Evolutionary conservation across 1,140 invertebrate genomes (phyloP), one percentile per base, ranked within the genome.

Genomic region (Bombus picipes): DNA sequence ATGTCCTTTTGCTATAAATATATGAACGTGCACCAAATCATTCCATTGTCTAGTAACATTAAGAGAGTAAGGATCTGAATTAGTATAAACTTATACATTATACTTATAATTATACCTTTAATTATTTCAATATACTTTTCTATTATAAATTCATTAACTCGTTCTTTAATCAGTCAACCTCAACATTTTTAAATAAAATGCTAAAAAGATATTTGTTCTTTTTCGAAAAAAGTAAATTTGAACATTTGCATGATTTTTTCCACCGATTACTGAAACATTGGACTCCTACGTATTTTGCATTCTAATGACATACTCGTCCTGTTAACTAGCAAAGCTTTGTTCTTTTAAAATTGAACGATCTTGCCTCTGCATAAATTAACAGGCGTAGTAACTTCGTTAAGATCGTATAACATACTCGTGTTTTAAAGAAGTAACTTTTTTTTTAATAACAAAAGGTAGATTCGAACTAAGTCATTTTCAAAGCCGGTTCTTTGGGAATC

Each of bases 261-360:
- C 32, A 53, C 1, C 39, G 15, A 15, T 12, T n/a, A n/a, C 73
- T 28, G 12, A 18, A 34, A n/a, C 37, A 75, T 5, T 57, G 18
- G 6, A 3, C 6, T 37, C 12, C n/a, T 25, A 75, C 10, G 47
- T n/a, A 75, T 75, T 75, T 37, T 37, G 47, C 43, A 57, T 57
- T 75, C 32, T 57, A 75, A 75, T 6, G 41, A 53, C 47, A 47
- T 28, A 12, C 73, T 53, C 34, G 47, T 8, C 1, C 37, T 53
- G 73, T 75, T 75, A 75, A 37, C 5, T 47, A 73, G 43, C 41
- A 13, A 75, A 12, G 32, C 28, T 75, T 53, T 75, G 72, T 47
- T 32, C 43, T 22, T 28, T 25, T 9, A 32, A 53, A 74, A 25
- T 34, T 75, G 9, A 28, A 34, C 41, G 72, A 53, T 34, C 41